Evolutionary conservation across 1,140 invertebrate species (phyloP).

Genomic region (Trinorchestia longiramus): DNA sequence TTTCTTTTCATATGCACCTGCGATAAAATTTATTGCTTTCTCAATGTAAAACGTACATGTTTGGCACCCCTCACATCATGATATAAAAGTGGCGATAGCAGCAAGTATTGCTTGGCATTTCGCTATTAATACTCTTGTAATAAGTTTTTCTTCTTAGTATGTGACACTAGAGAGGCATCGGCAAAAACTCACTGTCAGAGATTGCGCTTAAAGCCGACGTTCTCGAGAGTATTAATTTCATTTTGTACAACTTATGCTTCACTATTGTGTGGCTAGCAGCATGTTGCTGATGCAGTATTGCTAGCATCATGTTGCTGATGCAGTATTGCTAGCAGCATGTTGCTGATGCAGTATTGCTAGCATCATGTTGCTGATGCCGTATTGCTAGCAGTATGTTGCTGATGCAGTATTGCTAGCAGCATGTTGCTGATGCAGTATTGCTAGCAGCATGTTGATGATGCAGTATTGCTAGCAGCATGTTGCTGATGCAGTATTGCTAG

Average conservation of each 20-base stretch:
- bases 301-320: not conserved
- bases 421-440: not conserved
- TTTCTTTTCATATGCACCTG: not conserved
- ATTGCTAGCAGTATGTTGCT: too few relatives aligned
- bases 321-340: not conserved
- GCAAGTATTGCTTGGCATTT: not conserved
- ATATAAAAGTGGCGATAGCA: not conserved
- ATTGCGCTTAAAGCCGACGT: not conserved
- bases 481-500: not conserved
- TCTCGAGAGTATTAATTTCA: not conserved
- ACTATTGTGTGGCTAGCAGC: not conserved
- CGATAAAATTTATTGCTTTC: not conserved
- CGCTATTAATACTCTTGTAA: not conserved
- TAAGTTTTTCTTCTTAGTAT: not conserved
- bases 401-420: not conserved
- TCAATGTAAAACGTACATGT: not conserved
- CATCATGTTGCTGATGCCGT: too few relatives aligned
- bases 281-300: not conserved
- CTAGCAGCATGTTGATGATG: not conserved
- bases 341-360: too few relatives aligned
- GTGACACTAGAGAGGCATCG: not conserved
- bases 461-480: not conserved
- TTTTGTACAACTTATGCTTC: not conserved
- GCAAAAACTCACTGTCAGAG: not conserved
- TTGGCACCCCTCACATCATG: not conserved